Evolutionary conservation across 2,888 invertebrate species (phyloP), one percentile per base, ranked within the genome.

Genomic region (Epiblema foenella): DNA sequence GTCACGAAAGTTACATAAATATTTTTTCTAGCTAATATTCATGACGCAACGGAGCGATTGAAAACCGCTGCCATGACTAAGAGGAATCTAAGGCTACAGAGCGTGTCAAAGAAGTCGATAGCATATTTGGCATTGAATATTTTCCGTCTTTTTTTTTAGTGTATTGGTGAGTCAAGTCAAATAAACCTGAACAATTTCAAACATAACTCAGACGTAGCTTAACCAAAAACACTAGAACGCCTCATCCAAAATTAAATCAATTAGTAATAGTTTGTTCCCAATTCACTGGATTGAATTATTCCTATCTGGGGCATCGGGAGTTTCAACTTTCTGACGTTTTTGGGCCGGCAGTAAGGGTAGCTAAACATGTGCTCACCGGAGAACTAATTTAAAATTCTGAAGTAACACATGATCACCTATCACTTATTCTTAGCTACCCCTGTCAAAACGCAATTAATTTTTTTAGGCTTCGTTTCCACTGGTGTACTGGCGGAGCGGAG

Each of bases 191-290:
- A 46, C 15, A 4, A 46, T 46, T 46, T 12, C 51, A 17, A 11
- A 33, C 57, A 33, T 29, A 37, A 37, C 17, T 33, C 57, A 10
- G 9, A 37, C 33, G 9, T 11, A 24, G 20, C 39, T 29, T 49
- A 49, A 56, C 42, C 49, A 69, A 63, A 65, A 64, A 68, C 39
- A 66, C 59, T 66, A 60, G 59, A 64, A 24, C 42, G 29, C n/a
- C 39, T 15, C 42, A 64, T 52, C 58, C n/a, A 37, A 37, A 70
- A 70, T 59, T 65, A 60, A 70, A 59, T 66, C 65, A 70, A 70
- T 70, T 60, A 46, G 59, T 70, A 65, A 70, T 70, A 60, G 70
- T 65, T 70, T 70, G 70, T 60, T 66, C 70, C 49, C 70, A 66
- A 63, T 70, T 66, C 59, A 42, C 29, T 29, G 42, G 69, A 70